These are phyloP conservation scores for Microcaecilia unicolor DNA, from an alignment of 2,797 vertebrate genomes.

Conservation along the genomic window DNA sequence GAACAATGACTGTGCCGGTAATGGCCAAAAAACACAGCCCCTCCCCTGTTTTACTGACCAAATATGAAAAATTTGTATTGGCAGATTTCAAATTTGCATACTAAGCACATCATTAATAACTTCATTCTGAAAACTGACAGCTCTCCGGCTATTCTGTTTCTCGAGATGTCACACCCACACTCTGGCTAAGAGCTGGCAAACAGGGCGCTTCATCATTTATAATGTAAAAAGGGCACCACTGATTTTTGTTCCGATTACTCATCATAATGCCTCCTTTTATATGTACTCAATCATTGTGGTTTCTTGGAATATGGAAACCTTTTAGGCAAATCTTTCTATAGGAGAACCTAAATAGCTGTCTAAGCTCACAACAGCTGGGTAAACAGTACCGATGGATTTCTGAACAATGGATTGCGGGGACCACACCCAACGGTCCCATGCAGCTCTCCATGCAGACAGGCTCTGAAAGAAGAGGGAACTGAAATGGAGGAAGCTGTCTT, in stretches of 20 bases:
- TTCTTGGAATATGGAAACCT: constrained; percentile 47
- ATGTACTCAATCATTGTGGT: constrained; percentile 40
- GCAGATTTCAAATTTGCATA: constrained; percentile 19
- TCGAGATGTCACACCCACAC: constrained; percentile 30
- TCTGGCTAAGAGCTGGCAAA: constrained; percentile 39
- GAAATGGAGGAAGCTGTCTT: too few relatives aligned
- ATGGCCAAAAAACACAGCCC: constrained; percentile 8
- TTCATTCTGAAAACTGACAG: constrained; percentile 25
- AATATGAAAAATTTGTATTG: constrained; percentile 1
- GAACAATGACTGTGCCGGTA: too few relatives aligned
- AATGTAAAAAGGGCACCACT: constrained; percentile 41
- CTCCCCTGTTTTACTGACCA: constrained; percentile 1
- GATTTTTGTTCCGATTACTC: constrained; percentile 50
- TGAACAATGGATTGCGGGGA: constrained; percentile 5
- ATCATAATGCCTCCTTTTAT: constrained; percentile 33
- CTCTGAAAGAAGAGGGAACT: too few relatives aligned
- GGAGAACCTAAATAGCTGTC: constrained; percentile 21
- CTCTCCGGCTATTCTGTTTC: constrained; percentile 10
- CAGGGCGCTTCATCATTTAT: constrained; percentile 36
- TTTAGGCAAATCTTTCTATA: constrained; percentile 33
- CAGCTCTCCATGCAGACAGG: too few relatives aligned
- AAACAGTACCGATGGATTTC: constrained; percentile 23
- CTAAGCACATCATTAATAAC: constrained; percentile 22
- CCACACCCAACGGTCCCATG: background rate
- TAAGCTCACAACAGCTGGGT: constrained; percentile 43